Percentiles rank a stretch among this genome's conserved stretches.
Conservation (phyloP, 2,797 vertebrate species). For the Pseudochromis fuscus region DNA sequence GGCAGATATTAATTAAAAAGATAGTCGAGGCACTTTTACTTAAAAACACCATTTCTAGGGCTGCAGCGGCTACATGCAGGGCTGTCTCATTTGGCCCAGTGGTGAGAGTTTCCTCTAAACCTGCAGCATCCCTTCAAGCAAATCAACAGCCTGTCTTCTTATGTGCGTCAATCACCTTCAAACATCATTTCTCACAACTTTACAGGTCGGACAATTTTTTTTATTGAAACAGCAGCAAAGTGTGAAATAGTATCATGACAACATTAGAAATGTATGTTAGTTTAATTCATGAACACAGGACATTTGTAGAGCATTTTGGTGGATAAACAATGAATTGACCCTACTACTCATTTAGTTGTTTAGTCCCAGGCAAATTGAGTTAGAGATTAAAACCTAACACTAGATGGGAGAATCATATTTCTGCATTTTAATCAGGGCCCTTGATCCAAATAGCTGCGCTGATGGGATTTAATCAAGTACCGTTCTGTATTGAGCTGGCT, state of each 20-base stretch:
- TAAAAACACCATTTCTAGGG: constrained; percentile 52
- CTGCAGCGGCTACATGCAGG: constrained; percentile 21
- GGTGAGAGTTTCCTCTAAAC: constrained; percentile 45
- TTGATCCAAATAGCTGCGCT: constrained; percentile 68
- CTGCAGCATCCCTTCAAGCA: constrained; percentile 33
- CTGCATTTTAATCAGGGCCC: constrained; percentile 73
- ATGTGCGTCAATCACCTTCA: constrained; percentile 18
- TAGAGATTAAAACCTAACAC: constrained; percentile 43
- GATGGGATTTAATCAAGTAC: constrained; percentile 79
- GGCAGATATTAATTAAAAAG: constrained; percentile 85
- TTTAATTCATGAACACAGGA: background rate
- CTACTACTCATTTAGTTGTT: constrained; percentile 30
- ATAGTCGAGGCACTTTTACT: constrained; percentile 55
- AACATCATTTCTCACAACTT: constrained; percentile 25
- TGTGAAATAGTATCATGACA: constrained; percentile 18
- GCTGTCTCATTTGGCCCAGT: constrained; percentile 41
- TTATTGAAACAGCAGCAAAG: constrained; percentile 25
- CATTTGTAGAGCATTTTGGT: constrained; percentile 5
- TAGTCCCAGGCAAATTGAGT: constrained; percentile 40
- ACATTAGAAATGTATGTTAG: background rate
- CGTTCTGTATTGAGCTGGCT: constrained; percentile 59
- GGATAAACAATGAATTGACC: constrained; percentile 18
- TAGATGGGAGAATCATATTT: constrained; percentile 52
- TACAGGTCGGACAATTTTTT: constrained; percentile 17
- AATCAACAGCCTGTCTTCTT: constrained; percentile 30